Evolutionary conservation across 2,888 invertebrate species (phyloP), one percentile per base, ranked within the genome.

Genomic region (Chydorus sphaericus): DNA sequence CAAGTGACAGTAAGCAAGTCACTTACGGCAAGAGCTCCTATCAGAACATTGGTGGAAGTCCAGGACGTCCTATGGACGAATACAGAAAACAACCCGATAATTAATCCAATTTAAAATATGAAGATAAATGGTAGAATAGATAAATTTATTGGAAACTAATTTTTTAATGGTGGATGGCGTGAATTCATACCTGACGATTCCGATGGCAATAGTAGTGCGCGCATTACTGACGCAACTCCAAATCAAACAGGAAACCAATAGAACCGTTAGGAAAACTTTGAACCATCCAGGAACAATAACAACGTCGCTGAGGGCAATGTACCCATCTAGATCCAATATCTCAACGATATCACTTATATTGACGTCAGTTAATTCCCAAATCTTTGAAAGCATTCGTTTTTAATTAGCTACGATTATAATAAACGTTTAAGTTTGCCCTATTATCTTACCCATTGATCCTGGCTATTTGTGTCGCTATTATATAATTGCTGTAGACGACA

Each of bases 21-120:
- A 33, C 53, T 57, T 14, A 57, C 30, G 10, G 57, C 57, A n/a
- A 57, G 48, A 33, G 48, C 53, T 16, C 38, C 36, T 5, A 57
- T 48, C 23, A 57, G 16, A 5, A 57, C 29, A 48, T 57, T 57
- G 5, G 57, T 57, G 7, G 54, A 55, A 14, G 54, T 56, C 57
- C 57, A 57, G n/a, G 29, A 31, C 11, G 52, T 44, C 26, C 57
- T 57, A 23, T 31, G 29, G 11, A 52, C 11, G 49, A 26, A 23
- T 26, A 14, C 3, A n/a, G 18, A 48, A 8, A 10, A 11, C 16
- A 49, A 23, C 10, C 20, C 26, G 11, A 26, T 29, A 16, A 49
- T n/a, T n/a, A n/a, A n/a, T n/a, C n/a, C n/a, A n/a, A n/a, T n/a
- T n/a, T n/a, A n/a, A n/a, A n/a, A 10, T 8, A 33, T 33, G 33